Conservation (phyloP, 2,888 invertebrate genomes). For the Acrobasis repandana region DNA sequence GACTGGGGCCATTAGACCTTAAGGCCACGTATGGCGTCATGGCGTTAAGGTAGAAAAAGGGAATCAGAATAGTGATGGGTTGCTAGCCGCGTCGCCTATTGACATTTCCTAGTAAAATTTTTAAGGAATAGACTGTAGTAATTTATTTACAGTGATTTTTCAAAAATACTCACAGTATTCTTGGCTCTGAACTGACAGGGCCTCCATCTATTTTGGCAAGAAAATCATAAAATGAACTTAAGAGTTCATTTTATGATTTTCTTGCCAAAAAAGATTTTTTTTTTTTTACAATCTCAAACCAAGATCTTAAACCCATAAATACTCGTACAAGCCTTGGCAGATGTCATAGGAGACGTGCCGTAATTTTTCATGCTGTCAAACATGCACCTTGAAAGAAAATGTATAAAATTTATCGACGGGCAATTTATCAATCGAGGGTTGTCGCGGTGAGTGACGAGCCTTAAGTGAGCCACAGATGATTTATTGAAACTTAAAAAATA, state of each 20-base stretch:
- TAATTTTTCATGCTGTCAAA: slow-evolving; percentile 22
- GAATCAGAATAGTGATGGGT: no score
- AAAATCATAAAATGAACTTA: not conserved
- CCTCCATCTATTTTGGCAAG: not conserved
- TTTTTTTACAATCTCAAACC: not conserved
- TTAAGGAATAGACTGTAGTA: no score
- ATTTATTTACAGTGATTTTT: no score
- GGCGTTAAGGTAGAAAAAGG: no score
- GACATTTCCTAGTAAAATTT: no score
- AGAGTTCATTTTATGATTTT: not conserved
- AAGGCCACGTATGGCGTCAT: no score
- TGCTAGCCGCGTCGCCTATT: no score
- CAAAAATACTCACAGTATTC: no score
- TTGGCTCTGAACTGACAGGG: no score
- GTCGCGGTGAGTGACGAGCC: not conserved
- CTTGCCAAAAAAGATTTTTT: not conserved
- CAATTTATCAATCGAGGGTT: slow-evolving; percentile 29
- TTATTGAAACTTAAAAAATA: not conserved
- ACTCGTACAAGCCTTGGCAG: slow-evolving; percentile 5
- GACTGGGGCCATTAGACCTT: no score
- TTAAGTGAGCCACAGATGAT: not conserved
- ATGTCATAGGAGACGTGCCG: slow-evolving; percentile 1
- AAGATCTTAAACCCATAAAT: slow-evolving; percentile 8
- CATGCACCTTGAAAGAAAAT: slow-evolving; percentile 19
- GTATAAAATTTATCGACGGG: slow-evolving; percentile 20